Evolutionary conservation across 2,113 vertebrate genomes (phyloP), one percentile per base, ranked within the genome.

Genomic region (Cyanoliseus patagonus): DNA sequence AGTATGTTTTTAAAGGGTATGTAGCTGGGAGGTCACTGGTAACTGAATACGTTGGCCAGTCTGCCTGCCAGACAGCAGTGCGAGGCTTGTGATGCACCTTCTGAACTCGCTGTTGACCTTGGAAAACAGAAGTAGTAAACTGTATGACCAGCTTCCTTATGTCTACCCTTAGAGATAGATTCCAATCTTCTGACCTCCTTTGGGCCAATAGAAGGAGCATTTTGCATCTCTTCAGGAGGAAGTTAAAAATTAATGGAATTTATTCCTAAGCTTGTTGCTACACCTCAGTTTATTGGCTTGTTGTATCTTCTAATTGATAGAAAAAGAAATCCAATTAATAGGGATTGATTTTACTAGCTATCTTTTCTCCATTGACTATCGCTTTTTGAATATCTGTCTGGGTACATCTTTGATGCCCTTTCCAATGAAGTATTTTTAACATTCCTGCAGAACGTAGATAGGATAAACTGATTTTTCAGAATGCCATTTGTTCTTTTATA

Each of bases 21-120:
- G 52, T 59, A 41, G 53, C 72, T 64, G 66, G 70, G 66, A 59
- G 7, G 6, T 62, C 82, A 15, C 77, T 30, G 37, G 1, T 68
- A 64, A 23, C 25, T 51, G 12, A 19, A 14, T 4, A 42, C 59
- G 42, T 27, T 33, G 66, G 42, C 66, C 46, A 11, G 35, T 8
- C 35, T 35, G 37, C 4, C n/a, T 47, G 51, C 3, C 72, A 8
- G 22, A 2, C 27, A 44, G 72, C 82, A 64, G 30, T 7, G 6
- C 3, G 0, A 31, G 78, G 53, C 73, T 68, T 33, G 33, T 0
- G 3, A 39, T 35, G 15, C 30, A 68, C 42, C 37, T 11, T 12
- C 24, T 37, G 51, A 66, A 27, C 33, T 53, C 13, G 3, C 85
- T 61, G 51, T 18, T 61, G 39, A 33, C 39, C 53, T 66, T 68